Conservation (phyloP, 2,797 vertebrate species). For the Enteromius argenteus region DNA sequence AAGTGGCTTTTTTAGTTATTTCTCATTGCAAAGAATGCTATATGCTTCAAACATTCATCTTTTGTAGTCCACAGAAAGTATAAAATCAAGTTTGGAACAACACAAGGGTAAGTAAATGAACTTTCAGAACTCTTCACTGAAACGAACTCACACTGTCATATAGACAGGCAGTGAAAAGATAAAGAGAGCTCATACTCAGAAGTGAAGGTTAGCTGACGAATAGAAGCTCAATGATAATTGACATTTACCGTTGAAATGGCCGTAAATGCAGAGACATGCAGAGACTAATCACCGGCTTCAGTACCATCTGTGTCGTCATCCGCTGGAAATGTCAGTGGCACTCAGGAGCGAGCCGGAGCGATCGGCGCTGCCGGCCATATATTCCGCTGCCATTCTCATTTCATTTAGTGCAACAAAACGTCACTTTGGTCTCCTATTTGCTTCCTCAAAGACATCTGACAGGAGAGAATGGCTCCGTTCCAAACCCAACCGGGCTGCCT, state of each 20-base stretch:
- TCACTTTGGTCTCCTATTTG: slow-evolving; percentile 37
- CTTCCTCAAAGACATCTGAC: slow-evolving; percentile 45
- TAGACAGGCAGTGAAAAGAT: not conserved
- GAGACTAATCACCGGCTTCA: slow-evolving; percentile 79
- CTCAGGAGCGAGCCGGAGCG: slow-evolving; percentile 69
- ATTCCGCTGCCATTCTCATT: slow-evolving; percentile 30
- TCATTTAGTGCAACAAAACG: slow-evolving; percentile 37
- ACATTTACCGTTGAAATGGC: slow-evolving; percentile 82
- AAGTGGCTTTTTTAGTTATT: not conserved
- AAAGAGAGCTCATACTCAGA: slow-evolving; percentile 70
- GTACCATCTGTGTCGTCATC: slow-evolving; percentile 77
- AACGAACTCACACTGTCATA: not conserved
- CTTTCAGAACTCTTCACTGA: not conserved
- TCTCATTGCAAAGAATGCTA: not conserved
- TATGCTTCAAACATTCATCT: not conserved
- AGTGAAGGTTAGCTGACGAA: slow-evolving; percentile 77
- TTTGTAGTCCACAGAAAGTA: not conserved
- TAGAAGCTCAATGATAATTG: slow-evolving; percentile 78
- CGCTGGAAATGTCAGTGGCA: slow-evolving; percentile 81
- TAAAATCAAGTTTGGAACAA: not conserved
- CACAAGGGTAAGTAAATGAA: not conserved
- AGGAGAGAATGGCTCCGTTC: slow-evolving; percentile 33
- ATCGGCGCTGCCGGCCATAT: slow-evolving; percentile 65
- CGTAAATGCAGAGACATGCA: slow-evolving; percentile 73
- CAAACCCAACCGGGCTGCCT: slow-evolving; percentile 12